phyloP scores from a whole-genome alignment of 2,888 invertebrate genomes.

The Helobdella robusta region DNA sequence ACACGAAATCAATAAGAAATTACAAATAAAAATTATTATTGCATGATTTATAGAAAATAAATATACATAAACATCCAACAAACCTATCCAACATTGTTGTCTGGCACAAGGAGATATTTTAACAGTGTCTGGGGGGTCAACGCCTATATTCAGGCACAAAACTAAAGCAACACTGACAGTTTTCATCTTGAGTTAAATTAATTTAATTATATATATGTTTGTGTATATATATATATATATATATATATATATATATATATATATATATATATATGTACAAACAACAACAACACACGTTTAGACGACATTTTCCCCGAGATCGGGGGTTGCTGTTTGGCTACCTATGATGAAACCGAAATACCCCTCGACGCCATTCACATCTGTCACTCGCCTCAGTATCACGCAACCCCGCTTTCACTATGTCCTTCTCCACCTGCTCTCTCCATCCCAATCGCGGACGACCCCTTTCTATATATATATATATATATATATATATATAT shows the following conservation, averaged over 20 bases:
- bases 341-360: too few relatives aligned
- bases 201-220: background rate
- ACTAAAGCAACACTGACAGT: slow-evolving; percentile 97
- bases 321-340: too few relatives aligned
- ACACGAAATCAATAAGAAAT: background rate
- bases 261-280: background rate
- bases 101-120: slow-evolving; percentile 93
- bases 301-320: too few relatives aligned
- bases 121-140: slow-evolving; percentile 94
- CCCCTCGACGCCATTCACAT: too few relatives aligned
- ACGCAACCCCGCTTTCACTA: too few relatives aligned
- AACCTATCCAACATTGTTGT: slow-evolving; percentile 93
- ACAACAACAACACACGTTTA: background rate
- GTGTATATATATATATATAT: background rate
- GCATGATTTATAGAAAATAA: too few relatives aligned
- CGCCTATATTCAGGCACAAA: slow-evolving; percentile 93
- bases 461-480: too few relatives aligned
- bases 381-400: too few relatives aligned
- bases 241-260: background rate
- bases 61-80: too few relatives aligned
- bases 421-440: too few relatives aligned
- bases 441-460: too few relatives aligned
- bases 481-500: too few relatives aligned
- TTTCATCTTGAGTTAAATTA: slow-evolving; percentile 66
- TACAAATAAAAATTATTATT: slow-evolving; percentile 11